phyloP scores from a whole-genome alignment of 1,140 invertebrate species.

The Ceratina japonica region DNA sequence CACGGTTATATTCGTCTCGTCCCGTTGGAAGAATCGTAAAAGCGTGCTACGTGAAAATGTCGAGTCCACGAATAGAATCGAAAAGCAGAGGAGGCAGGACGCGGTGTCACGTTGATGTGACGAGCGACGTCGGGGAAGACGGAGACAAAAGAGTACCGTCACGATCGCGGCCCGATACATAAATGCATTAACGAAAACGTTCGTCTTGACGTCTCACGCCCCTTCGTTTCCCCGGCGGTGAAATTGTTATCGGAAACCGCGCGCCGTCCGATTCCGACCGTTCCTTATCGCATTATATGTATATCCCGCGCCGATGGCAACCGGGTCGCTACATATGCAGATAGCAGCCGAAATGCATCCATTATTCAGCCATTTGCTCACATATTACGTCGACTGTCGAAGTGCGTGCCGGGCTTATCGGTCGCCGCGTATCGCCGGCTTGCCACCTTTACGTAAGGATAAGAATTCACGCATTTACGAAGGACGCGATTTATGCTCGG shows the following conservation, averaged over 20 bases:
- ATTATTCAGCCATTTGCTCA: slow-evolving; percentile 73
- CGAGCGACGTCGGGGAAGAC: not conserved
- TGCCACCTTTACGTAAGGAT: slow-evolving; percentile 73
- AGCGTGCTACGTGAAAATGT: too few species aligned
- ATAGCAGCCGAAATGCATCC: slow-evolving; percentile 69
- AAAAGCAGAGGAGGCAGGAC: not conserved
- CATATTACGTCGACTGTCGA: slow-evolving; percentile 62
- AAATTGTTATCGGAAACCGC: slow-evolving; percentile 43
- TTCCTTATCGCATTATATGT: slow-evolving; percentile 59
- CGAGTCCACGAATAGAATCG: slow-evolving; percentile 42
- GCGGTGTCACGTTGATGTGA: not conserved
- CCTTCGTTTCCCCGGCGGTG: not conserved
- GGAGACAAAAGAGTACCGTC: slow-evolving; percentile 7
- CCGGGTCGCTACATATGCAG: slow-evolving; percentile 39
- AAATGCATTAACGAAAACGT: slow-evolving; percentile 70
- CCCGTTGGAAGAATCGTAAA: too few species aligned
- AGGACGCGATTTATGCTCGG: not conserved
- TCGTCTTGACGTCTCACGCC: slow-evolving; percentile 22
- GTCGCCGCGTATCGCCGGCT: slow-evolving; percentile 54
- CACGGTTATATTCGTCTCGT: too few species aligned
- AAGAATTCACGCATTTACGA: not conserved
- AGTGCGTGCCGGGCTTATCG: slow-evolving; percentile 64
- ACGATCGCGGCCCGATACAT: slow-evolving; percentile 69
- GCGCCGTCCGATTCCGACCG: slow-evolving; percentile 43
- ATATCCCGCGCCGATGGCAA: slow-evolving; percentile 59